phyloP scores from a whole-genome alignment of 2,113 vertebrate genomes.

The Euleptes europaea region DNA sequence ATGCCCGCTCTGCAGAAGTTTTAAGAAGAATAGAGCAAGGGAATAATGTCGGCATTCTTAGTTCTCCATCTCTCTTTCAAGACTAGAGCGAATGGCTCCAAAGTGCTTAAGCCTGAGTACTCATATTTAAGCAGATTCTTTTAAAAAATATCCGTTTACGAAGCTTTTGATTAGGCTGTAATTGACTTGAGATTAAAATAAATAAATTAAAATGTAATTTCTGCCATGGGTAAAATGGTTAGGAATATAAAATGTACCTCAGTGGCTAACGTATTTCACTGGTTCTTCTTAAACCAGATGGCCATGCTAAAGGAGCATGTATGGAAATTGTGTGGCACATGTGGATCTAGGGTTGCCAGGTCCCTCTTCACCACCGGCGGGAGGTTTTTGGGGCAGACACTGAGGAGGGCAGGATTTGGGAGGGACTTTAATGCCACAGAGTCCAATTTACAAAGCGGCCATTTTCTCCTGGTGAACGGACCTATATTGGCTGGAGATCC shows the following conservation, averaged over 20 bases:
- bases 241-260: slow-evolving; percentile 11
- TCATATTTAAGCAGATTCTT: neutral
- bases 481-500: too few species aligned
- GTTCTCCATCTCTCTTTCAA: neutral
- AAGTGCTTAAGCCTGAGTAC: neutral
- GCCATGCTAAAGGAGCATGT: neutral
- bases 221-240: accelerated
- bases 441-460: too few species aligned
- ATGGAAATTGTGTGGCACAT: neutral
- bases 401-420: too few species aligned
- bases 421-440: too few species aligned
- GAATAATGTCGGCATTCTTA: neutral
- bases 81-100: neutral
- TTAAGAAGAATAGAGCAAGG: neutral
- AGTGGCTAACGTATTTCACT: neutral
- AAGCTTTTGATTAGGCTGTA: neutral
- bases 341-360: neutral
- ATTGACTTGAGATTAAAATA: neutral
- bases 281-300: neutral
- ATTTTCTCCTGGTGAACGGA: too few species aligned
- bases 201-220: neutral
- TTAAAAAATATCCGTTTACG: neutral
- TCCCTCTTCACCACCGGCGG: too few species aligned
- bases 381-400: too few species aligned
- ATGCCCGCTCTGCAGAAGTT: neutral